phyloP scores from a whole-genome alignment of 2,113 vertebrate species.

The Megaptera novaeangliae region DNA sequence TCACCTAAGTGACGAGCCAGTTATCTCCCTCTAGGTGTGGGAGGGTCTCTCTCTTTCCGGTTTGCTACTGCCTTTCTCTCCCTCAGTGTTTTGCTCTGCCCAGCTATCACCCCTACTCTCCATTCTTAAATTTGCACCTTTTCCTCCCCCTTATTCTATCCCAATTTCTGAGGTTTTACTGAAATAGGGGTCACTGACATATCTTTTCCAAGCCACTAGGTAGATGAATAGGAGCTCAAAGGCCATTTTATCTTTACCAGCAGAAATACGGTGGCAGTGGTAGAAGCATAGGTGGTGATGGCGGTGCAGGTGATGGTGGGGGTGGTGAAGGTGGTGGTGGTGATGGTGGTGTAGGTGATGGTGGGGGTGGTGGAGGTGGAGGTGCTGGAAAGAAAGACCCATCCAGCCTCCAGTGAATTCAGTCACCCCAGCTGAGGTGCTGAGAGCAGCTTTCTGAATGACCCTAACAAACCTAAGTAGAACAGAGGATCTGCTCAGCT shows the following conservation, averaged over 20 bases:
- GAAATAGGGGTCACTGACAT: neutral
- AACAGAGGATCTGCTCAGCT: neutral
- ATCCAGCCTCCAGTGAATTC: neutral
- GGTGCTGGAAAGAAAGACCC: neutral
- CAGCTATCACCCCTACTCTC: neutral
- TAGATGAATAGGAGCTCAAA: neutral
- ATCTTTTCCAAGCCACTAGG: neutral
- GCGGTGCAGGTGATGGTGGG: no score
- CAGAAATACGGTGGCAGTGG: neutral
- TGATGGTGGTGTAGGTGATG: neutral
- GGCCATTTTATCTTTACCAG: neutral
- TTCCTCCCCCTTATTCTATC: rapidly evolving
- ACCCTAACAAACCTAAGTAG: rapidly evolving
- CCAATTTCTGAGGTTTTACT: neutral
- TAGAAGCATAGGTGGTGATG: no score
- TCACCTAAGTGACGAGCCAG: neutral
- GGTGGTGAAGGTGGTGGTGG: neutral
- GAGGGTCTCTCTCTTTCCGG: neutral
- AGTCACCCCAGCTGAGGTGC: neutral
- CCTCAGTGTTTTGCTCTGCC: neutral
- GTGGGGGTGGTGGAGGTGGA: neutral
- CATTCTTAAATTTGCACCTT: neutral
- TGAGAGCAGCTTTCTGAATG: no score
- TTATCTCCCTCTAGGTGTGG: neutral
- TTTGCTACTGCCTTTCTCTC: neutral